Evolutionary conservation across 2,797 vertebrate species (phyloP).

Genomic region (Miichthys miiuy): DNA sequence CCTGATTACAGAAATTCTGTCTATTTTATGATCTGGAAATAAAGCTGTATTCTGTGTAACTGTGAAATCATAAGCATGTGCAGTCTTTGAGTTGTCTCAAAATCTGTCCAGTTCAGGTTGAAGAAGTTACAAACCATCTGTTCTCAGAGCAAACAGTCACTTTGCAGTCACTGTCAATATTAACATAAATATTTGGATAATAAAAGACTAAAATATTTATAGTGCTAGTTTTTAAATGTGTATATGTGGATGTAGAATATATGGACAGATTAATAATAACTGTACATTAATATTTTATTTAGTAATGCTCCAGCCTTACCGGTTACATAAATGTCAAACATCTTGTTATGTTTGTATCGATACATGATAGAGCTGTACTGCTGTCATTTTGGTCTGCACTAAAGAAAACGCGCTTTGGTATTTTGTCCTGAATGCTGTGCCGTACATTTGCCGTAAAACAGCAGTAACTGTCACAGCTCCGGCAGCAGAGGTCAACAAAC

Average conservation of each 20-base stretch:
- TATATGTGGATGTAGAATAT: not conserved
- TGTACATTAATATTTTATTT: not conserved
- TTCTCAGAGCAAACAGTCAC: not conserved
- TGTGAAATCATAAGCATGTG: not conserved
- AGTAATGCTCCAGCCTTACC: not conserved
- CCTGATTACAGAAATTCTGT: not conserved
- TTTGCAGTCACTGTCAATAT: not conserved
- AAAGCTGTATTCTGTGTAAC: not conserved
- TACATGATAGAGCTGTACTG: not conserved
- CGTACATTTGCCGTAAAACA: slow-evolving; percentile 58
- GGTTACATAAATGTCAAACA: not conserved
- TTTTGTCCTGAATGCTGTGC: slow-evolving; percentile 36
- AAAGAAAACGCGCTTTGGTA: accelerated
- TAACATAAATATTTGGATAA: not conserved
- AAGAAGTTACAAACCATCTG: too few relatives aligned
- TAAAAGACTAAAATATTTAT: not conserved
- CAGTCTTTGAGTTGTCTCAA: not conserved
- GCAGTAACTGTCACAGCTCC: slow-evolving; percentile 44
- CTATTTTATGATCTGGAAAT: not conserved
- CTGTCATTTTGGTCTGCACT: not conserved
- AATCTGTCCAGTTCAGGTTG: not conserved
- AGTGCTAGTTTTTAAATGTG: not conserved
- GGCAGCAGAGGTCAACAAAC: slow-evolving; percentile 79
- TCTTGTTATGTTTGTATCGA: too few relatives aligned
- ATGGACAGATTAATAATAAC: not conserved